Evolutionary conservation across 1,140 invertebrate genomes (phyloP).

Genomic region (Onthophagus taurus): DNA sequence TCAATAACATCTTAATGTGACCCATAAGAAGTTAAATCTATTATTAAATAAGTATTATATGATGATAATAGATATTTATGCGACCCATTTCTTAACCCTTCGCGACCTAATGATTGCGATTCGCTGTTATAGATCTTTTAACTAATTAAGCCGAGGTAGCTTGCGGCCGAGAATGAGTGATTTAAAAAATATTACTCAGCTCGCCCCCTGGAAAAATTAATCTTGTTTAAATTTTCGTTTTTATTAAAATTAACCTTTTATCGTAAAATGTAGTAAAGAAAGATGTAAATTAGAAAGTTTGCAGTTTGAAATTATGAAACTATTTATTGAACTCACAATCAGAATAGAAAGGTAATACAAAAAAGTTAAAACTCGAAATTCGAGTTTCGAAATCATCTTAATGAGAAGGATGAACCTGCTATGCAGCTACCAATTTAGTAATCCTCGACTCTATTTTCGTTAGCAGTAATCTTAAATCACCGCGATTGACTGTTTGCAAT

Average conservation of each 20-base stretch:
- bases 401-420: conserved; percentile 15
- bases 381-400: conserved; percentile 4
- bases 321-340: neutral
- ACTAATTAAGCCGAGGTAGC: too few relatives aligned
- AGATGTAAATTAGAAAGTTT: conserved; percentile 6
- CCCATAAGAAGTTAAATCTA: too few relatives aligned
- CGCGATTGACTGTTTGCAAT: conserved; percentile 5
- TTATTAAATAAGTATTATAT: too few relatives aligned
- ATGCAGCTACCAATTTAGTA: conserved; percentile 13
- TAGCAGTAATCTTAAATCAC: conserved; percentile 7
- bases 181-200: neutral
- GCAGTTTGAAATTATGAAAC: conserved; percentile 6
- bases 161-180: neutral
- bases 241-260: neutral
- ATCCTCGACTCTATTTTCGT: conserved; percentile 10
- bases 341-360: conserved; percentile 7
- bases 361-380: neutral
- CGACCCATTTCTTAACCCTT: too few relatives aligned
- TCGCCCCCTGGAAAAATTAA: neutral
- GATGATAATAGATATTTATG: too few relatives aligned
- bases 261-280: conserved; percentile 8
- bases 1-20: too few relatives aligned
- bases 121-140: too few relatives aligned
- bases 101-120: too few relatives aligned
- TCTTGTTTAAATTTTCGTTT: neutral